These are phyloP conservation scores for Andrena praecox DNA, from an alignment of 2,888 invertebrate genomes.

Conservation along the genomic window DNA sequence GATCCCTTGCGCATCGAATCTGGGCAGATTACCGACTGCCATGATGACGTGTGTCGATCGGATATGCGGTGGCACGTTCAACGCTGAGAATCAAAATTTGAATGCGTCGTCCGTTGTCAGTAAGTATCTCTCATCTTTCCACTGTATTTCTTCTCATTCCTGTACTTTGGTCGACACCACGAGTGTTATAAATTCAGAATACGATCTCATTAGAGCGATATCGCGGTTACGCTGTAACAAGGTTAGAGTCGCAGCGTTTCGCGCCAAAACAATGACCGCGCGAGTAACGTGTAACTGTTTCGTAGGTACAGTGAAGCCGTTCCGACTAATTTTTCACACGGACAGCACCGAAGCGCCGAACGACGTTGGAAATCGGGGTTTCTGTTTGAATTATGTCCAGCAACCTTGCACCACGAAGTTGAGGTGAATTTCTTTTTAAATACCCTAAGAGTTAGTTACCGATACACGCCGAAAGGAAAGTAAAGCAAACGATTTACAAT, in stretches of 20 bases:
- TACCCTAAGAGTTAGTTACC: background rate
- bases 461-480: background rate
- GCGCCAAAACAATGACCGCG: background rate
- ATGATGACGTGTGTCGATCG: conserved; percentile 91
- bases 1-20: conserved; percentile 91
- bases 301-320: conserved; percentile 92
- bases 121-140: conserved; percentile 85
- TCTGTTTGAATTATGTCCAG: conserved; percentile 93
- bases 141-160: background rate
- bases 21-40: conserved; percentile 87
- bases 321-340: conserved; percentile 91
- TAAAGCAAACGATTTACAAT: background rate
- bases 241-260: background rate
- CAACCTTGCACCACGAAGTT: conserved; percentile 91
- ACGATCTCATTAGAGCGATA: background rate
- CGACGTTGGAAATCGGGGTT: conserved; percentile 92
- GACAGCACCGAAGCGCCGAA: conserved; percentile 91
- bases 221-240: no score
- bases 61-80: conserved; percentile 93
- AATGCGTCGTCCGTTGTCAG: conserved; percentile 90
- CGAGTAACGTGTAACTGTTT: conserved; percentile 18
- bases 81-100: conserved; percentile 87
- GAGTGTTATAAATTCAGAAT: no score
- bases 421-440: conserved; percentile 36
- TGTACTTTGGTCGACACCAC: background rate